Base-by-base conservation (phyloP, 2,888 invertebrate genomes). In the Drosophila anceps region DNA sequence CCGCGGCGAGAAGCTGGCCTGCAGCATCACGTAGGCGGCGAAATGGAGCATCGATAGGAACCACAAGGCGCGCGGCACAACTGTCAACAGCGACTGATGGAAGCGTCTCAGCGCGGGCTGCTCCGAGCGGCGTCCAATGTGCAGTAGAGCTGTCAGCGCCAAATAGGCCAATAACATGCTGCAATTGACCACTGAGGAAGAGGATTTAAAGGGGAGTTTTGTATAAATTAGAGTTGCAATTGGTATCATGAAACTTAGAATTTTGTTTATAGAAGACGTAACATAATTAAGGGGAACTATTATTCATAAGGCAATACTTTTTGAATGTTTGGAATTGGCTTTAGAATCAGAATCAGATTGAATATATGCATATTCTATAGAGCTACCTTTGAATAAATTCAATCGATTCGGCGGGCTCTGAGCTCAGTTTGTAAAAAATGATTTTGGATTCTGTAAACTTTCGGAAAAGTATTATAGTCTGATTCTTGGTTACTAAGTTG, bases 1-100 rank as follows among this genome's bases (percentile, higher is more conserved):
- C 93, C 93, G 91, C 48, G 92, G 91, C n/a, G 93, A 92, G 24
- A 92, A 90, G 58, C 91, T 93, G 92, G 89, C 93, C 93, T 95
- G 95, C 72, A 95, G 93, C 89, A 95, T 94, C 77, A 96, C 93
- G 90, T 95, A 94, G 64, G 93, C 93, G 58, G 95, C 93, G 71
- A 96, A 92, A 91, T 96, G 96, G 33, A 94, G 81, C 94, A 95
- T 77, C 94, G 95, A 60, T 94, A 92, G 81, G 93, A 94, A 94
- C 96, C 92, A 91, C 44, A 91, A 55, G 0, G 85, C 76, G 37
- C 88, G 73, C 13, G 91, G 91, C 12, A 89, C 73, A 55, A 86
- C 55, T 24, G 74, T 72, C 53, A 88, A 54, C 29, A 89, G 50
- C 35, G 81, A 70, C 31, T 81, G 76, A 53, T 82, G 87, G 15